Conservation (phyloP, 2,113 vertebrate species). For the Myotis yumanensis region DNA sequence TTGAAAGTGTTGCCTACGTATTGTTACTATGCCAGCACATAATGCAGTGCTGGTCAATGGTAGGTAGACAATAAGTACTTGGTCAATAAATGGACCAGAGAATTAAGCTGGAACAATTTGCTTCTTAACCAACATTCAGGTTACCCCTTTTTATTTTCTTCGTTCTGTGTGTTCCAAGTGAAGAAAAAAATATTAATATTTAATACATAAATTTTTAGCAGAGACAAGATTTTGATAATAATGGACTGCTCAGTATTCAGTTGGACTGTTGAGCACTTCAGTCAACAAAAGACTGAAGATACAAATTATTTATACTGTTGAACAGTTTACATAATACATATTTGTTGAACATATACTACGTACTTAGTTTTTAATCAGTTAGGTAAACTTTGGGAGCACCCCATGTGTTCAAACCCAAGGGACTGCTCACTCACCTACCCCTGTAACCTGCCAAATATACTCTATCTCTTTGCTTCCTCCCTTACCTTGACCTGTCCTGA, state of each 20-base stretch:
- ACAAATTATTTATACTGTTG: slow-evolving; percentile 25
- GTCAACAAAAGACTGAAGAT: neutral
- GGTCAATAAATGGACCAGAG: neutral
- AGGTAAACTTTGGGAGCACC: neutral
- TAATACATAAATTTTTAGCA: slow-evolving; percentile 3
- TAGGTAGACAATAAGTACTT: neutral
- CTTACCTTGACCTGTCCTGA: neutral
- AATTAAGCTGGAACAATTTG: neutral
- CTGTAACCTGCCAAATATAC: neutral
- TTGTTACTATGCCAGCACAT: neutral
- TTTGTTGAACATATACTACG: neutral
- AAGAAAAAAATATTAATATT: slow-evolving; percentile 10
- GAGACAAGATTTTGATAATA: neutral
- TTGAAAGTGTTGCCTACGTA: neutral
- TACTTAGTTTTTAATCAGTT: neutral
- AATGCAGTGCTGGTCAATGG: neutral
- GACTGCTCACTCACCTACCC: neutral
- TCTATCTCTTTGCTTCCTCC: neutral
- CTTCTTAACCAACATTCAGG: slow-evolving; percentile 17
- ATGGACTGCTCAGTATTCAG: neutral
- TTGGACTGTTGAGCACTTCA: neutral
- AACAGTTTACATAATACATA: neutral
- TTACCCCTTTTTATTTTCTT: slow-evolving; percentile 6
- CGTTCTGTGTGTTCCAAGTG: neutral
- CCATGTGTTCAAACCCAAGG: neutral